Evolutionary conservation across 2,888 invertebrate species (phyloP).

Genomic region (Syrphus vitripennis): DNA sequence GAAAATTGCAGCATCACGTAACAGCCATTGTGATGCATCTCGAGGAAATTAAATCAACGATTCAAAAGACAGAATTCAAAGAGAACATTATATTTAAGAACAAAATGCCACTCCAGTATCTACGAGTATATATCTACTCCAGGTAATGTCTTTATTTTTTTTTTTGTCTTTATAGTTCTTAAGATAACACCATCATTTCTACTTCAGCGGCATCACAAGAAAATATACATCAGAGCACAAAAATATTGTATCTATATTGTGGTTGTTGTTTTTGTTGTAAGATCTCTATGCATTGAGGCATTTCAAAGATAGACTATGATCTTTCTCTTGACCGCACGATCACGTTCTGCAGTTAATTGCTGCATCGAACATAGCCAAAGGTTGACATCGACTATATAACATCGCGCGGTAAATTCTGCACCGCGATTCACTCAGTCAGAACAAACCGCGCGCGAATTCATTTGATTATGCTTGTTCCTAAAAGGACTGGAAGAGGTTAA

Average conservation of each 20-base stretch:
- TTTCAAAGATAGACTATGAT: slow-evolving; percentile 55
- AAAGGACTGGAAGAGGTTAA: slow-evolving; percentile 40
- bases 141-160: neutral
- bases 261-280: neutral
- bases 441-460: slow-evolving; percentile 14
- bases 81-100: slow-evolving; percentile 55
- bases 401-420: neutral
- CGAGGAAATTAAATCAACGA: slow-evolving; percentile 66
- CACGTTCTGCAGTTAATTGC: slow-evolving; percentile 71
- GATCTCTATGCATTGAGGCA: slow-evolving; percentile 47
- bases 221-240: slow-evolving; percentile 37
- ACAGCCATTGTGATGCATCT: slow-evolving; percentile 54
- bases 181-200: slow-evolving; percentile 45
- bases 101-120: neutral
- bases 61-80: slow-evolving; percentile 32
- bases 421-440: slow-evolving; percentile 38
- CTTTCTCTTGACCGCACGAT: slow-evolving; percentile 70
- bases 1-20: slow-evolving; percentile 65
- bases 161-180: slow-evolving; percentile 28
- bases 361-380: slow-evolving; percentile 71
- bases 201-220: neutral
- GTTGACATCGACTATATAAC: slow-evolving; percentile 60
- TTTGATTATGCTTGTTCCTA: slow-evolving; percentile 40
- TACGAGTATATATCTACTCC: neutral
- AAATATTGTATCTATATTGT: neutral